These are phyloP conservation scores for cat (Felis catus) DNA, from an alignment of 2,113 vertebrate species.

Conservation along the genomic window F.catus_Fca126_mat1.0 CM031412.1:121991501-121992000, in stretches of 20 bases:
- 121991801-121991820: neutral
- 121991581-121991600: neutral
- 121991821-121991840: neutral
- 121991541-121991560: neutral
- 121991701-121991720: neutral
- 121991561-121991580: neutral
- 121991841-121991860: neutral
- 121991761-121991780: neutral
- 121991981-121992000: neutral
- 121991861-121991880: neutral
- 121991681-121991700: neutral
- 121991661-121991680: neutral
- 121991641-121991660: neutral
- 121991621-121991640: neutral
- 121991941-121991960: neutral
- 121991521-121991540: neutral
- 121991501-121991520: constrained; percentile 43
- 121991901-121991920: neutral
- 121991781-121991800: neutral
- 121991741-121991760: neutral
- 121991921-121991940: neutral
- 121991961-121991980: neutral
- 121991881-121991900: neutral
- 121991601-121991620: neutral
- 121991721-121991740: neutral